These are phyloP conservation scores for Herpetotheres cachinnans DNA, from an alignment of 2,113 vertebrate genomes.

Conservation along the genomic window DNA sequence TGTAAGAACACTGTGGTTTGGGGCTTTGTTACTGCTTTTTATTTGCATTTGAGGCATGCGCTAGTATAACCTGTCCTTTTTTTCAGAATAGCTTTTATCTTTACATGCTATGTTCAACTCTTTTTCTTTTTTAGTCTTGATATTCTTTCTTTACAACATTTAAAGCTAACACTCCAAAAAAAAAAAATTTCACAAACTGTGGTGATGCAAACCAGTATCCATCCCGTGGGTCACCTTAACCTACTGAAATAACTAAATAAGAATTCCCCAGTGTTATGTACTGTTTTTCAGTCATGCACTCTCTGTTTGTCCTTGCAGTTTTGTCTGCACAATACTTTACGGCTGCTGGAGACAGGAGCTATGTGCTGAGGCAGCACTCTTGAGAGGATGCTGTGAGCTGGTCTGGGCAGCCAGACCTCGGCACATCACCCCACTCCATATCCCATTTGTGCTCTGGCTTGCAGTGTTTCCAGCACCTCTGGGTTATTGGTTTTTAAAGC, in stretches of 20 bases:
- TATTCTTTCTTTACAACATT: neutral
- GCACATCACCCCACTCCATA: neutral
- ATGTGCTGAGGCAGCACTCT: neutral
- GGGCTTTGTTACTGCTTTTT: neutral
- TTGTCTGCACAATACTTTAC: neutral
- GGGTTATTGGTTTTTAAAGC: neutral
- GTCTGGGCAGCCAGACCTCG: neutral
- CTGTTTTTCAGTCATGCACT: neutral
- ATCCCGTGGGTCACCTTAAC: neutral
- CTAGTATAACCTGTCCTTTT: neutral
- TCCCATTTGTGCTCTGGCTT: neutral
- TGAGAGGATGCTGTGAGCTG: neutral
- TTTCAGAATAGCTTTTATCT: neutral
- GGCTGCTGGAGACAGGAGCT: neutral
- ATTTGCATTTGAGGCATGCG: neutral
- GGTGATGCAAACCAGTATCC: neutral
- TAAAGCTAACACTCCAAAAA: neutral
- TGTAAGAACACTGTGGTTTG: neutral
- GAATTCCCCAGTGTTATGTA: neutral
- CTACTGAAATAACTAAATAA: neutral
- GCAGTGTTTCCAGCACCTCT: neutral
- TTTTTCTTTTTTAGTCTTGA: neutral
- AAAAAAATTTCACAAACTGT: neutral
- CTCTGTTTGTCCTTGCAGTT: slow-evolving; percentile 3
- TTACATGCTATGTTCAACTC: neutral